Percentiles rank a stretch among this genome's conserved stretches.
Conservation (phyloP, 2,888 invertebrate genomes). For the Trachelus stipa region DNA sequence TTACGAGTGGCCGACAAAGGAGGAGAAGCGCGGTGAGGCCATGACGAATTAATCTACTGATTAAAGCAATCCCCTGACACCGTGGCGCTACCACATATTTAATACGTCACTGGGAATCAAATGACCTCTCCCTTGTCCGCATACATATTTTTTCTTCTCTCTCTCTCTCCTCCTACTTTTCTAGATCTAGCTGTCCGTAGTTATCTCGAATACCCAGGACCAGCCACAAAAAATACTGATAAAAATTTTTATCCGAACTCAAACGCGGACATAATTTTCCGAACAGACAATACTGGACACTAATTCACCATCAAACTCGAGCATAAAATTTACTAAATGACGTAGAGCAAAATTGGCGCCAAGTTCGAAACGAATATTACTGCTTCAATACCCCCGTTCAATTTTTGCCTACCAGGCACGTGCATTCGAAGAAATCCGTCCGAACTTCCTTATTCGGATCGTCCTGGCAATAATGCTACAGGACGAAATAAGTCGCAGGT, state of each 20-base stretch:
- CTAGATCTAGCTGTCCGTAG: neutral
- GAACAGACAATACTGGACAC: too few relatives aligned
- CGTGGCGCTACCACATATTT: constrained; percentile 62
- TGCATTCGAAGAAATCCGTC: neutral
- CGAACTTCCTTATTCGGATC: neutral
- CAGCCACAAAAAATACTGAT: neutral
- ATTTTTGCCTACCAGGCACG: neutral
- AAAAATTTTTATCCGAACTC: too few relatives aligned
- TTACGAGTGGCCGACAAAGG: constrained; percentile 63
- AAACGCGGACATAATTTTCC: too few relatives aligned
- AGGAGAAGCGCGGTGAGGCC: constrained; percentile 58
- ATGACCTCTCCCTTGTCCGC: constrained; percentile 33
- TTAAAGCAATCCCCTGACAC: constrained; percentile 65
- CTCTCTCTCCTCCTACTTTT: neutral
- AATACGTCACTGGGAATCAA: constrained; percentile 62
- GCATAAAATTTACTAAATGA: neutral
- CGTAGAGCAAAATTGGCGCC: neutral
- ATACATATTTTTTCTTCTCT: neutral
- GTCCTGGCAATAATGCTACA: neutral
- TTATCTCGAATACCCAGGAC: neutral
- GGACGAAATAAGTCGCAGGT: constrained; percentile 19
- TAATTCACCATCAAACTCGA: too few relatives aligned
- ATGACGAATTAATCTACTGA: constrained; percentile 66
- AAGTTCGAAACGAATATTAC: neutral
- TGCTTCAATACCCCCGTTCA: neutral